Conservation (phyloP, 2,797 vertebrate genomes). For the Calcarius lapponicus region DNA sequence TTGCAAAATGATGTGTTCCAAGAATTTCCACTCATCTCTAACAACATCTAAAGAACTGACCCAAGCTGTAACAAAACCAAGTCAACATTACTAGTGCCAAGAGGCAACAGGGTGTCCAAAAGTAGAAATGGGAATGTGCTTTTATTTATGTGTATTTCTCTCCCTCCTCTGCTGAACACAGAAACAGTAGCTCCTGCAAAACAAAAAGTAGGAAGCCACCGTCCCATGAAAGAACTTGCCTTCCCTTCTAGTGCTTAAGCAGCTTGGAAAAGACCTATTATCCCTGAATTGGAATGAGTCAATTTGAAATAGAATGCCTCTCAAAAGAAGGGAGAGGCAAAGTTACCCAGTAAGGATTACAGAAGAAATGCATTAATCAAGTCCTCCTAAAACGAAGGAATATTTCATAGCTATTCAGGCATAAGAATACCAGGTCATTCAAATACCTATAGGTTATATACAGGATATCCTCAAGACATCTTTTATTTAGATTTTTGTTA, state of each 20-base stretch:
- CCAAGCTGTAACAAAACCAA: background rate
- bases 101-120: background rate
- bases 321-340: background rate
- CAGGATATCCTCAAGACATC: background rate
- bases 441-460: background rate
- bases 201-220: background rate
- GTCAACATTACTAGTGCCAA: background rate
- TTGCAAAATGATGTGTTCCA: rapidly evolving
- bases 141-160: background rate
- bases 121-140: background rate
- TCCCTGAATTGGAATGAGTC: background rate
- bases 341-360: background rate
- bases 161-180: background rate
- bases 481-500: background rate
- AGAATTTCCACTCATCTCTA: background rate
- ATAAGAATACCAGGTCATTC: background rate
- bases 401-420: background rate
- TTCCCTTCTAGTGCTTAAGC: background rate
- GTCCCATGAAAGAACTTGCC: background rate
- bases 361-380: background rate
- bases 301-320: background rate
- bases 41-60: background rate
- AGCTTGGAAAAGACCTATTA: background rate
- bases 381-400: background rate
- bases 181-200: background rate